Conservation (phyloP, 1,140 invertebrate species). For the Trissolcus basalis region DNA sequence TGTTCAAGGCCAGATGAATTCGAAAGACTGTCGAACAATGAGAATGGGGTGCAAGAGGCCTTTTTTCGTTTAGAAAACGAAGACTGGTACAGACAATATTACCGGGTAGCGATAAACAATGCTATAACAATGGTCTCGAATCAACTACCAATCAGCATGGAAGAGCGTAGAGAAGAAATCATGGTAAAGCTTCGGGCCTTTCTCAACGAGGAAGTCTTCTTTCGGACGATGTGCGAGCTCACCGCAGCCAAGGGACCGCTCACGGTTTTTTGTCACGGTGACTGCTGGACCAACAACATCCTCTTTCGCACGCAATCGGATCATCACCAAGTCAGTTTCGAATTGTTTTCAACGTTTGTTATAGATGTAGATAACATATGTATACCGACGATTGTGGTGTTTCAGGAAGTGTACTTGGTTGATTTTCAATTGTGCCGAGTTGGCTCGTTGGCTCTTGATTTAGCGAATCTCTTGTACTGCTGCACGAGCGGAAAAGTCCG, state of each 20-base stretch:
- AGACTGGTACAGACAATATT: constrained; percentile 83
- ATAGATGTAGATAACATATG: neutral
- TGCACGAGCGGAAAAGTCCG: constrained; percentile 80
- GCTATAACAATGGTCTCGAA: constrained; percentile 82
- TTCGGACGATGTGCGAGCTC: constrained; percentile 81
- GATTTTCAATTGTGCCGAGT: constrained; percentile 84
- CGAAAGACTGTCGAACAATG: constrained; percentile 77
- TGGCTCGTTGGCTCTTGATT: constrained; percentile 82
- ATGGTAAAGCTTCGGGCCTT: constrained; percentile 79
- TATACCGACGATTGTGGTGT: constrained; percentile 5
- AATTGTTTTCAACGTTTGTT: no score
- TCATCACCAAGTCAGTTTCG: no score
- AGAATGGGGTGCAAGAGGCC: constrained; percentile 77
- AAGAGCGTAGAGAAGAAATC: constrained; percentile 75
- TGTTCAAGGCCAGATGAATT: constrained; percentile 79
- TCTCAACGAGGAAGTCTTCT: constrained; percentile 81
- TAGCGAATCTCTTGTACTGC: constrained; percentile 81
- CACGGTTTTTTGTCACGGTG: constrained; percentile 83
- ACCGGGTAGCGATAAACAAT: constrained; percentile 79
- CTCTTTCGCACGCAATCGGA: constrained; percentile 78
- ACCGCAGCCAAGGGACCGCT: constrained; percentile 79
- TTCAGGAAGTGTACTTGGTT: constrained; percentile 80
- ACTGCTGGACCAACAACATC: constrained; percentile 87
- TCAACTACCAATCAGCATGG: constrained; percentile 74
- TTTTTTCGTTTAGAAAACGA: constrained; percentile 81